A percentile compares a stretch with the other conserved stretches of the same genome.
Conservation (phyloP, 2,888 invertebrate genomes). For the Therioaphis trifolii region DNA sequence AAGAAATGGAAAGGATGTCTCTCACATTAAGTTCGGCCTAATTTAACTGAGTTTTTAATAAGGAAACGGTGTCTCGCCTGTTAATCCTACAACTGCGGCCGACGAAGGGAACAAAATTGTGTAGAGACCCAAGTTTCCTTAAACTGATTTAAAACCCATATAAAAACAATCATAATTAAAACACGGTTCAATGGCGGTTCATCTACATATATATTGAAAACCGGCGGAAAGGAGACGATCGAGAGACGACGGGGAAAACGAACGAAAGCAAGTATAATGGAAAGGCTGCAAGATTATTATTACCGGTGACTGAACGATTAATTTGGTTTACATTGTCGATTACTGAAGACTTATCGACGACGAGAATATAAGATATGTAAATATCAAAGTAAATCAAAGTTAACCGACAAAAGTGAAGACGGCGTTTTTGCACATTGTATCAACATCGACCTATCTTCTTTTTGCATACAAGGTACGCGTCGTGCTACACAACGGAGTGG, state of each 20-base stretch:
- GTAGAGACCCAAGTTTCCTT: neutral
- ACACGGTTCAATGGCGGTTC: neutral
- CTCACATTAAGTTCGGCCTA: slow-evolving; percentile 32
- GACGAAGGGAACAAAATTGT: neutral
- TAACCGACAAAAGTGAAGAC: neutral
- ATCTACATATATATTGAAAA: slow-evolving; percentile 54
- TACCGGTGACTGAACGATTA: neutral
- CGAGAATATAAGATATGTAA: too few relatives aligned
- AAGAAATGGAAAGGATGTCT: slow-evolving; percentile 26
- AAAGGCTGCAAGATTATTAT: neutral
- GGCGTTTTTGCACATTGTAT: neutral
- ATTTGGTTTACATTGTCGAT: neutral
- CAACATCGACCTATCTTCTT: neutral
- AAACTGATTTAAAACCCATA: slow-evolving; percentile 42
- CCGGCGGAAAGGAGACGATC: neutral
- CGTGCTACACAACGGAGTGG: neutral
- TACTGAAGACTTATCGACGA: neutral
- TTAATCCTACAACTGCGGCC: slow-evolving; percentile 12
- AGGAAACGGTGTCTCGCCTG: slow-evolving; percentile 7
- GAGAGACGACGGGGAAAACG: neutral
- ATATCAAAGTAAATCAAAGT: neutral
- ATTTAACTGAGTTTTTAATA: slow-evolving; percentile 55
- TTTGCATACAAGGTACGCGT: neutral
- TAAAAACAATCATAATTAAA: slow-evolving; percentile 54
- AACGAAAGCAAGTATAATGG: neutral